Evolutionary conservation across 2,113 vertebrate genomes (phyloP), one percentile per base, ranked within the genome.

Genomic region (Vireo altiloquus): DNA sequence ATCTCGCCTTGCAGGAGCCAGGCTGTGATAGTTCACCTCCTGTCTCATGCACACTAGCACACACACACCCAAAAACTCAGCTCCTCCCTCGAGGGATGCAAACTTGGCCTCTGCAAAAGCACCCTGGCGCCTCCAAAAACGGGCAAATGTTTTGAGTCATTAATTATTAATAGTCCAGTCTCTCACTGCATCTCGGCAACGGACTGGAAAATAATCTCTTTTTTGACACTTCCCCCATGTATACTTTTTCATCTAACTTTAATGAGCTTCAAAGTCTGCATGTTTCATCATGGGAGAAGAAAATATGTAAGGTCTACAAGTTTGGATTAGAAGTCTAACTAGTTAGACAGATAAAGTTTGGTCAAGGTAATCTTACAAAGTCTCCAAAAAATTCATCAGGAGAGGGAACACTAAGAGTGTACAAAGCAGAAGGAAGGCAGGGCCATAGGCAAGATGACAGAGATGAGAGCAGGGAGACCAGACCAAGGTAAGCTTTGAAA

Each of bases 401-500:
- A 87, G 7, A 86, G 31, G 25, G 16, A 76, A 74, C 20, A 71
- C 11, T 64, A 64, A 72, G 28, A 84, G 17, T 2, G 6, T 33
- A 40, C 3, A 79, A 75, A 84, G 40, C 30, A 56, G 28, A 37
- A 68, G 11, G 27, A 91, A 89, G 18, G 16, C 28, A 77, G 15
- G 15, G 10, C 13, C 37, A 50, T 0, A 0, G 0, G 1, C n/a
- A 72, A 54, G 13, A 64, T 5, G 7, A 50, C 1, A 77, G 35
- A 70, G 30, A 40, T 6, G 6, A 30, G 5, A 71, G 27, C 4
- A 25, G 12, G 28, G 27, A 68, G 9, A 74, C 61, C 27, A 75
- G 33, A 63, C 28, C 28, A 70, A 53, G 5, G 17, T 11, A 74
- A 89, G 23, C 19, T 50, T 54, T 52, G 33, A 94, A 77, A n/a